Conservation (phyloP, 2,113 vertebrate genomes). For the Ceyx melanurus region DNA sequence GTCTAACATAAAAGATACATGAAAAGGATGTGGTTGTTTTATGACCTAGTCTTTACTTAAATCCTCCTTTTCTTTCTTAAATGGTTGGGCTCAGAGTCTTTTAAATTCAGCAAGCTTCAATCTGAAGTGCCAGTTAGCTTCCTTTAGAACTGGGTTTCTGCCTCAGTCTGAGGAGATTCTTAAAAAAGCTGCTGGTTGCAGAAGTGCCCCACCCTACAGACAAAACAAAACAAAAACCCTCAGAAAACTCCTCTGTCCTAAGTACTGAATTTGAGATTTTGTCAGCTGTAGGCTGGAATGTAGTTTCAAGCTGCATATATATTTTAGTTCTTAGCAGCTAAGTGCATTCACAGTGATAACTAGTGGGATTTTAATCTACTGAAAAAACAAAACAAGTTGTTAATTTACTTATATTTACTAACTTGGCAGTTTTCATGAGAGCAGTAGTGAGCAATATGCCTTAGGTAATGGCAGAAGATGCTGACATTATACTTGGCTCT, state of each 20-base stretch:
- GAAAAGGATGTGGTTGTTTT: conserved; percentile 34
- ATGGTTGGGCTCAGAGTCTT: background rate
- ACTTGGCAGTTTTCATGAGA: background rate
- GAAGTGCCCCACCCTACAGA: background rate
- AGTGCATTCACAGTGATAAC: background rate
- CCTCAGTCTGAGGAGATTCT: background rate
- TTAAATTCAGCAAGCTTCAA: conserved; percentile 22
- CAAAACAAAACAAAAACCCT: conserved; percentile 2
- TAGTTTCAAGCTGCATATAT: background rate
- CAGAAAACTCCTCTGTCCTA: conserved; percentile 57
- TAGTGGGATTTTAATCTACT: background rate
- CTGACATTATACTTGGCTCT: fast-evolving
- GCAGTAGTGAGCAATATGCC: background rate
- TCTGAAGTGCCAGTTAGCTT: background rate
- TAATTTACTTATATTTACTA: background rate
- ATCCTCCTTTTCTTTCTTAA: conserved; percentile 13
- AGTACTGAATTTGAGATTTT: conserved; percentile 61
- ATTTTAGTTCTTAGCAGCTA: background rate
- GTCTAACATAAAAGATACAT: background rate
- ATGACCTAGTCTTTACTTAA: conserved; percentile 16
- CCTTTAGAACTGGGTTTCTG: conserved; percentile 1
- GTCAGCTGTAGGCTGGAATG: background rate
- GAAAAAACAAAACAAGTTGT: background rate
- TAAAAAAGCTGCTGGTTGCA: conserved; percentile 1
- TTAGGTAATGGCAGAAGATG: background rate